Conservation (phyloP, 2,888 invertebrate species). For the Sesia apiformis region DNA sequence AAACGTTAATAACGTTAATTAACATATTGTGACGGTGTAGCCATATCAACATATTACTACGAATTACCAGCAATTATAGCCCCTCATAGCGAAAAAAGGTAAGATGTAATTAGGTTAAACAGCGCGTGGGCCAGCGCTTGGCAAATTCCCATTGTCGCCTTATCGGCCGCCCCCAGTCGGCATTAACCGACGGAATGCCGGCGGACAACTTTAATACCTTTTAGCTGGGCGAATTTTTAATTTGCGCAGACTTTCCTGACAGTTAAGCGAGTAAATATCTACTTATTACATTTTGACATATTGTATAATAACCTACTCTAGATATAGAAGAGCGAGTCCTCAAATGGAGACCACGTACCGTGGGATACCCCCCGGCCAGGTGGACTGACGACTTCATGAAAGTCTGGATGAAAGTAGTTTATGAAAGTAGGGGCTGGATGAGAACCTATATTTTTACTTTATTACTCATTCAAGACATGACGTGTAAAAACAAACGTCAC, state of each 20-base stretch:
- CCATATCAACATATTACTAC: too few relatives aligned
- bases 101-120: slow-evolving; percentile 47
- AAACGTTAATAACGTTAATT: too few relatives aligned
- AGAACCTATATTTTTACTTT: neutral
- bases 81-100: slow-evolving; percentile 27
- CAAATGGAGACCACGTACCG: too few relatives aligned
- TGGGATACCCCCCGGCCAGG: too few relatives aligned
- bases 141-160: slow-evolving; percentile 60
- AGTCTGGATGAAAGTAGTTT: too few relatives aligned
- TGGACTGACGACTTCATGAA: too few relatives aligned
- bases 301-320: too few relatives aligned
- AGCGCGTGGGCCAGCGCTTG: slow-evolving; percentile 33
- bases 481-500: neutral
- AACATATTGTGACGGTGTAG: too few relatives aligned
- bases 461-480: neutral
- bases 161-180: slow-evolving; percentile 56
- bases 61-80: slow-evolving; percentile 23
- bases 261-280: neutral
- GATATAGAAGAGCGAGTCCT: too few relatives aligned
- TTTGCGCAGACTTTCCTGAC: slow-evolving; percentile 34
- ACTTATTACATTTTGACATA: too few relatives aligned
- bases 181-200: slow-evolving; percentile 28
- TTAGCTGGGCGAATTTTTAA: slow-evolving; percentile 58
- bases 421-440: too few relatives aligned
- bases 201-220: slow-evolving; percentile 60